Percentiles rank a stretch among this genome's conserved stretches.
phyloP scores from a whole-genome alignment of 1,140 invertebrate genomes.

The Triops cancriformis region DNA sequence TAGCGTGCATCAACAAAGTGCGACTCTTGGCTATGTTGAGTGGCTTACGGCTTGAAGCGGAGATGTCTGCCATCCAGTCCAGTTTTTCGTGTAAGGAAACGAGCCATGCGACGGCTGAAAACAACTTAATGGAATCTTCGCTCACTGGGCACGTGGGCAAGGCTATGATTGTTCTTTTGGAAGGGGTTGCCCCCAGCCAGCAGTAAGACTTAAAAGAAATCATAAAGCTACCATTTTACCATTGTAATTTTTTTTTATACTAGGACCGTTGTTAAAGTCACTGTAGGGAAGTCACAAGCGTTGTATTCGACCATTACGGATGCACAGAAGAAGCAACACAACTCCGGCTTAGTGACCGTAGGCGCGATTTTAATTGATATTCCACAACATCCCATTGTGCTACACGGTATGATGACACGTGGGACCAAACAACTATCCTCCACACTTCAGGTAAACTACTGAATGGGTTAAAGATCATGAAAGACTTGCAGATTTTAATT shows the following conservation, averaged over 20 bases:
- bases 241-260: conserved; percentile 18
- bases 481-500: not conserved
- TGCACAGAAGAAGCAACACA: conserved; percentile 64
- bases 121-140: conserved; percentile 61
- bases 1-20: conserved; percentile 79
- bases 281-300: conserved; percentile 82
- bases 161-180: conserved; percentile 83
- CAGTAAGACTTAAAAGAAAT: conserved; percentile 52
- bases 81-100: conserved; percentile 70
- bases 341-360: conserved; percentile 75
- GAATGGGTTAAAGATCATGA: conserved; percentile 3
- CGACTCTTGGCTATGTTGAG: conserved; percentile 80
- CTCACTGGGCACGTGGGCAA: conserved; percentile 81
- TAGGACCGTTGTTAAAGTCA: conserved; percentile 82
- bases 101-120: conserved; percentile 47
- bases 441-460: conserved; percentile 59
- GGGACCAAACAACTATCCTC: conserved; percentile 85
- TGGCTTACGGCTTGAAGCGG: conserved; percentile 83
- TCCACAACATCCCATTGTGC: conserved; percentile 89
- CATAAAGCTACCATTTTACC: not conserved
- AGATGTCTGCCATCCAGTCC: conserved; percentile 73
- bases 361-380: conserved; percentile 87
- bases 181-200: conserved; percentile 78
- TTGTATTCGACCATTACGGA: conserved; percentile 75
- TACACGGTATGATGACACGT: conserved; percentile 94